Evolutionary conservation across 2,797 vertebrate genomes (phyloP).

Genomic region (Sebastes glaucus): DNA sequence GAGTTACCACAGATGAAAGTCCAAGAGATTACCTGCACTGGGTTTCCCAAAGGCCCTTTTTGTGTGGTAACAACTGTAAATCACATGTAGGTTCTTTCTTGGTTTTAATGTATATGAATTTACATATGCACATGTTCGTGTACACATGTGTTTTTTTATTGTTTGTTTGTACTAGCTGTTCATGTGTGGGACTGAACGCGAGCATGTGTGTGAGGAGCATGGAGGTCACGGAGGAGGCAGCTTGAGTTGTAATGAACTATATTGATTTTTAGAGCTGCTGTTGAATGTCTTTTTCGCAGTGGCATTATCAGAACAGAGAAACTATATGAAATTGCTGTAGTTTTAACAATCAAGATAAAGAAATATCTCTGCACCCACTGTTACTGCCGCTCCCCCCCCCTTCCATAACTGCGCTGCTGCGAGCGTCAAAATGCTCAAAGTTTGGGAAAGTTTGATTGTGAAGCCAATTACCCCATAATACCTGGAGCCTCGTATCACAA

Average conservation of each 20-base stretch:
- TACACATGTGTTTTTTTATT: conserved; percentile 14
- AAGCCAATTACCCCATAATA: conserved; percentile 82
- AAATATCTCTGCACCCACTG: conserved; percentile 79
- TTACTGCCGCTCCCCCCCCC: conserved; percentile 58
- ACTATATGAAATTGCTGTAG: conserved; percentile 85
- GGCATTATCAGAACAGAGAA: conserved; percentile 83
- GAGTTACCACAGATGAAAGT: conserved; percentile 75
- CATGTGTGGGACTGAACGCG: conserved; percentile 14
- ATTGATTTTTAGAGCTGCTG: conserved; percentile 86
- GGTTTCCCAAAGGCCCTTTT: conserved; percentile 56
- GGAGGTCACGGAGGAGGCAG: conserved; percentile 79
- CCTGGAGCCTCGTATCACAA: conserved; percentile 74
- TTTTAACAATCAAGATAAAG: conserved; percentile 87
- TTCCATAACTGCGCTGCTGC: conserved; percentile 42
- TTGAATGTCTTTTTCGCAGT: conserved; percentile 81
- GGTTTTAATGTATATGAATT: conserved; percentile 29
- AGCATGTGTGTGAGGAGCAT: conserved; percentile 54
- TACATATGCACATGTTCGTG: conserved; percentile 4
- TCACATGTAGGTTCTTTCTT: background rate
- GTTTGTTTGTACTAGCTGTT: conserved; percentile 26
- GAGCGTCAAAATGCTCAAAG: conserved; percentile 74
- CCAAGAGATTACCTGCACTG: conserved; percentile 70
- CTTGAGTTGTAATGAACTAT: conserved; percentile 86
- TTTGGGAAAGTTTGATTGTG: conserved; percentile 84
- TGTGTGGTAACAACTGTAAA: conserved; percentile 37